These are phyloP conservation scores for Mesodorylaimus sp. DNA, from an alignment of 2,888 invertebrate species.

Conservation along the genomic window DNA sequence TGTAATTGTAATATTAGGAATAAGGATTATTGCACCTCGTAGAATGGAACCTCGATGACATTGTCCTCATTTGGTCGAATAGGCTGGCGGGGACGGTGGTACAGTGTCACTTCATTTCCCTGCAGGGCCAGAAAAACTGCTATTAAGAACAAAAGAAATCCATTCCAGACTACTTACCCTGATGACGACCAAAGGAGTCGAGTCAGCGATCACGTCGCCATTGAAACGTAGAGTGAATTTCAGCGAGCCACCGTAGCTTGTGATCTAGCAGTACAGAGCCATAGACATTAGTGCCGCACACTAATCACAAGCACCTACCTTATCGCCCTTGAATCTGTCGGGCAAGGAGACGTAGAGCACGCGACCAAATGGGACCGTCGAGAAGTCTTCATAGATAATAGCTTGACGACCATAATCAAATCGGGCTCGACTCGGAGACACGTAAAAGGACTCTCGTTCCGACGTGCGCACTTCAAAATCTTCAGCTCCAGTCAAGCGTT, in stretches of 20 bases:
- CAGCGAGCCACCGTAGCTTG: constrained; percentile 73
- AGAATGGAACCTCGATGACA: constrained; percentile 18
- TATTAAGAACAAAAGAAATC: constrained; percentile 1
- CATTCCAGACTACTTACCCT: constrained; percentile 14
- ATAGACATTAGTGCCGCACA: constrained; percentile 1
- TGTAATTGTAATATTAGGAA: too few species aligned
- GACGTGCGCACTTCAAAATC: constrained; percentile 2
- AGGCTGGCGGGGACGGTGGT: constrained; percentile 18
- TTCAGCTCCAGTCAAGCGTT: not conserved
- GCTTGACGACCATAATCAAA: not conserved
- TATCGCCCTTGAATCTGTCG: constrained; percentile 61
- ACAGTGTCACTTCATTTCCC: constrained; percentile 26
- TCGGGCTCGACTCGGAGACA: too few species aligned
- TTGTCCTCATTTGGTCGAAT: constrained; percentile 22
- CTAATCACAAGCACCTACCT: constrained; percentile 40
- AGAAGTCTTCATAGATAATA: constrained; percentile 5
- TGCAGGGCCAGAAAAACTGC: constrained; percentile 13
- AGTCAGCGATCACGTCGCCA: constrained; percentile 17
- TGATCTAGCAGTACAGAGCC: constrained; percentile 45
- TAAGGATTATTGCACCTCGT: constrained; percentile 2
- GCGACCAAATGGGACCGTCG: constrained; percentile 19
- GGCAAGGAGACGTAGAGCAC: constrained; percentile 66
- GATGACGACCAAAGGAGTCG: constrained; percentile 22
- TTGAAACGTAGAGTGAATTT: constrained; percentile 46
- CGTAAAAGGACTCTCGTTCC: not conserved